Evolutionary conservation across 2,113 vertebrate genomes (phyloP), one percentile per base, ranked within the genome.

Genomic region (Apus apus): DNA sequence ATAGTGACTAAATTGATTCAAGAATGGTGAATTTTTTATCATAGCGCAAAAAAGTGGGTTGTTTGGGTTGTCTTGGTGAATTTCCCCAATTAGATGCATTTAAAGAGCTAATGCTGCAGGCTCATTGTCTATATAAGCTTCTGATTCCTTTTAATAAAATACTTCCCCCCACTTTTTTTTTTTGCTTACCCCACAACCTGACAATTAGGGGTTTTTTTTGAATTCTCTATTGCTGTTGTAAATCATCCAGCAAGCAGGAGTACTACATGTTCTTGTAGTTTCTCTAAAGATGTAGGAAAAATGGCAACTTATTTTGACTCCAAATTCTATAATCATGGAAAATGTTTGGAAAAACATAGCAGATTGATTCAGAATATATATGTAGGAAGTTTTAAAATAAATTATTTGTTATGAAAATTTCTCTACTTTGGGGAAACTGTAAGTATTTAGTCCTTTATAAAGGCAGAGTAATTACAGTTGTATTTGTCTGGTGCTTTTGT

Each of bases 191-290:
- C 34, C 12, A 61, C 40, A 84, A 32, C 21, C 26, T 79, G 40
- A 92, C 53, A 84, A 8, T 77, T 86, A 62, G n/a, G n/a, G n/a
- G n/a, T 22, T 72, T 79, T 88, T 92, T 62, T 94, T 57, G 68
- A 78, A 29, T 88, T 64, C 64, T n/a, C 30, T 65, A 13, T 65
- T 93, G 51, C 56, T 92, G 61, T 64, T 90, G 73, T 86, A 75
- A 86, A 85, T 86, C 73, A 94, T 90, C 61, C 96, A 96, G 68
- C 68, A 75, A 84, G 85, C 76, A 92, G 43, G 48, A 89, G 90
- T 67, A 87, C 88, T 85, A 30, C 87, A 92, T 85, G 90, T 95
- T 93, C 76, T 74, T 93, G 67, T 75, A 94, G 53, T 43, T 92
- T 57, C 50, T 77, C 36, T 81, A 40, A 84, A 84, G 90, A 75